Percentiles rank a stretch among this genome's conserved stretches.
These are phyloP conservation scores for Drosophila prostipennis DNA, from an alignment of 2,888 invertebrate species.

Conservation along the genomic window DNA sequence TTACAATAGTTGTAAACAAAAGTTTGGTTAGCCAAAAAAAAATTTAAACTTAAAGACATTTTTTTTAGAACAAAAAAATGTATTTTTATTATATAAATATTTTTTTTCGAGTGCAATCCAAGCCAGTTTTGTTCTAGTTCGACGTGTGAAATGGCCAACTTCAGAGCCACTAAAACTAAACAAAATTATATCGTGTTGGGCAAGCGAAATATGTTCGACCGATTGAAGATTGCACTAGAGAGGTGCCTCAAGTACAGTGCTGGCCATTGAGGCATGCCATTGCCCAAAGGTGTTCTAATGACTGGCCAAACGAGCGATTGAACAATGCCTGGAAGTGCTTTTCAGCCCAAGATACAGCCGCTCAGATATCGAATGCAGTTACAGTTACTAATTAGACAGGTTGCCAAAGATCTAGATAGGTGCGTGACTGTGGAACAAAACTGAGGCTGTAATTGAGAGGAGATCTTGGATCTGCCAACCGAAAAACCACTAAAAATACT, in stretches of 20 bases:
- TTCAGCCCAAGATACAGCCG: constrained; percentile 17
- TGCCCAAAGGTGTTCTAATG: constrained; percentile 75
- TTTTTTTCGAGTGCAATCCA: background rate
- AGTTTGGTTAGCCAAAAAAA: too few species aligned
- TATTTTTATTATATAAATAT: background rate
- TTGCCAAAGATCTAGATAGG: constrained; percentile 44
- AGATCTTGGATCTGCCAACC: constrained; percentile 2
- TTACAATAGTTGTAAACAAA: too few species aligned
- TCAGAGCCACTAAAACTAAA: background rate
- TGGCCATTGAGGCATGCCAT: constrained; percentile 61
- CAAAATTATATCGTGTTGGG: constrained; percentile 42
- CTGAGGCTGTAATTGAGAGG: constrained; percentile 17
- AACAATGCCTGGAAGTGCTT: constrained; percentile 48
- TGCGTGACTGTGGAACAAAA: constrained; percentile 18
- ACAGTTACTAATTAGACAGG: constrained; percentile 45
- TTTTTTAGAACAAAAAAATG: too few species aligned
- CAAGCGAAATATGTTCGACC: constrained; percentile 47
- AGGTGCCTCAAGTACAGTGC: constrained; percentile 18
- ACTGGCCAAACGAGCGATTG: constrained; percentile 66
- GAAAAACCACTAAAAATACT: constrained; percentile 1
- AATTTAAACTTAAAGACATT: too few species aligned
- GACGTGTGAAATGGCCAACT: constrained; percentile 14
- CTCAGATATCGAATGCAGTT: constrained; percentile 29
- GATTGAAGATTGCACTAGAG: constrained; percentile 69
- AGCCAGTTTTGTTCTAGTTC: constrained; percentile 41